These are phyloP conservation scores for Sebastes minor DNA, from an alignment of 2,797 vertebrate genomes.

Conservation along the genomic window DNA sequence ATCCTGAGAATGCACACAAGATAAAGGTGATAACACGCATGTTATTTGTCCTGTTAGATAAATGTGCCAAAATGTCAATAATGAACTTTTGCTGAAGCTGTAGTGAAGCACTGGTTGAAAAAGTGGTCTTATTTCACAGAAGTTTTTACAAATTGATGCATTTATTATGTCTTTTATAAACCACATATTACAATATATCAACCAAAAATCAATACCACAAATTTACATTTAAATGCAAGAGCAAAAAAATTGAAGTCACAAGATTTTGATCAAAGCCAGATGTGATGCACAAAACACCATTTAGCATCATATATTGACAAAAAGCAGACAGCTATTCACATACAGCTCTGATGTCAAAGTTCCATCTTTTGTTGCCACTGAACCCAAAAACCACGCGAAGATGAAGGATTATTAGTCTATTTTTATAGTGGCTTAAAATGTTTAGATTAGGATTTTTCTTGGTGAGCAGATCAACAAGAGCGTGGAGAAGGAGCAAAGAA, in stretches of 20 bases:
- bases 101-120: no score
- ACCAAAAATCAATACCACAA: constrained; percentile 20
- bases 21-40: not conserved
- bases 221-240: constrained; percentile 20
- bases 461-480: constrained; percentile 78
- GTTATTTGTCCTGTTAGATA: not conserved
- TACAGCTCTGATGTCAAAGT: not conserved
- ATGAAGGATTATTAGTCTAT: not conserved
- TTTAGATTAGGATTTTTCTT: not conserved
- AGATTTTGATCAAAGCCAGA: not conserved
- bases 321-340: not conserved
- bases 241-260: not conserved
- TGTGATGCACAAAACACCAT: not conserved
- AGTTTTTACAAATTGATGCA: constrained; percentile 10
- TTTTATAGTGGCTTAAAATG: not conserved
- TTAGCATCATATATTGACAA: not conserved
- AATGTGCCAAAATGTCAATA: not conserved
- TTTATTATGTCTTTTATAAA: constrained; percentile 56
- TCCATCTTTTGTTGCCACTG: not conserved
- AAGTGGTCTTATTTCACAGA: not conserved
- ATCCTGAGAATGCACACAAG: not conserved
- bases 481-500: constrained; percentile 86
- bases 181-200: constrained; percentile 12
- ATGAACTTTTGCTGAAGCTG: not conserved
- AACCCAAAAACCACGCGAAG: not conserved